Base-by-base conservation (phyloP, 2,797 vertebrate species). In the Amazona ochrocephala region DNA sequence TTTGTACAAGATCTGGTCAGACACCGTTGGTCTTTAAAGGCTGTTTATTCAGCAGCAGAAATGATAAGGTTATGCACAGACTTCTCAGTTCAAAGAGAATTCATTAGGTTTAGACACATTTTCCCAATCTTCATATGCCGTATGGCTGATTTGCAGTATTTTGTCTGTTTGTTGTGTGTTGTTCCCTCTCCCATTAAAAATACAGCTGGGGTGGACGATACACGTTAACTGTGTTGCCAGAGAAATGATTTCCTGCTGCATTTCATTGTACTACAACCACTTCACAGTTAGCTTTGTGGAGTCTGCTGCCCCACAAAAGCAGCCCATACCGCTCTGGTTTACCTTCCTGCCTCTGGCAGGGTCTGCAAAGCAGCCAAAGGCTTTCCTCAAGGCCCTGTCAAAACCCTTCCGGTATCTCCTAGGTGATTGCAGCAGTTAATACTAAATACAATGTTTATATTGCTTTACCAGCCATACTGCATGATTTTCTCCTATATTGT, bases 161-260 rank as follows among this genome's bases (percentile, higher is more conserved):
- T 45, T 47, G 15, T 10, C 30, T 4, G 32, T 89, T 61, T 67
- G 45, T 6, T 4, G 0, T 5, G 10, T n/a, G 5, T 32, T 67
- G 71, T 48, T 41, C 5, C 4, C 11, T 12, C 23, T 34, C 56
- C 56, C 9, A 24, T 11, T 67, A 37, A 71, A 73, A 48, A 8
- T 54, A 20, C 24, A 72, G 4, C 11, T n/a, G 50, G 39, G 27
- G 48, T 18, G 32, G 23, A 79, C 4, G 22, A 44, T 32, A 26
- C 26, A 37, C 0, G 0, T 30, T 70, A 53, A 22, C 23, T 19
- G 0, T 32, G 42, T 30, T 13, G 34, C 30, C 32, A 37, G 21
- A 53, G 30, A 56, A 34, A 68, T 72, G 24, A 45, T 50, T 74
- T 72, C 53, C 48, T 68, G 84, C 26, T 90, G 48, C 30, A 45